Evolutionary conservation across 2,888 invertebrate species (phyloP).

Genomic region (Asteroscopus sphinx): DNA sequence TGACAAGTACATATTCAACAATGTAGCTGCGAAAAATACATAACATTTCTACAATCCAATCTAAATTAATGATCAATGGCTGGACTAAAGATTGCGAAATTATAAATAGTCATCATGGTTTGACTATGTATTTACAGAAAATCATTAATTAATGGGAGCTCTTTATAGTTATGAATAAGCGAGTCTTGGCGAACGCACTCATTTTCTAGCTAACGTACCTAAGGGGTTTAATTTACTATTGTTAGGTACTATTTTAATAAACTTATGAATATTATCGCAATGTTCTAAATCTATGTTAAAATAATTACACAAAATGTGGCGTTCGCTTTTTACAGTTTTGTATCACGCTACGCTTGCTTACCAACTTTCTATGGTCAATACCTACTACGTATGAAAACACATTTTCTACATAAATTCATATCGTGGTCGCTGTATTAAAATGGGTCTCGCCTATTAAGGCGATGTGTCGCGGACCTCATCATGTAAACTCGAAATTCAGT

Average conservation of each 20-base stretch:
- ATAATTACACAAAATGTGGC: constrained; percentile 61
- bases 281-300: constrained; percentile 62
- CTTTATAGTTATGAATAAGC: no score
- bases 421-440: constrained; percentile 53
- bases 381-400: constrained; percentile 31
- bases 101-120: no score
- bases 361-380: constrained; percentile 49
- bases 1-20: no score
- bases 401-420: constrained; percentile 52
- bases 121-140: no score
- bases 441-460: constrained; percentile 68
- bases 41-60: no score
- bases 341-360: constrained; percentile 52
- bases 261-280: constrained; percentile 68
- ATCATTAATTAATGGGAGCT: no score
- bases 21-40: no score
- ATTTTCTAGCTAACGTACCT: constrained; percentile 21
- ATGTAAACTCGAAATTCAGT: constrained; percentile 72
- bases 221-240: constrained; percentile 47
- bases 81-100: no score
- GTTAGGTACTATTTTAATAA: constrained; percentile 64
- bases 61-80: no score
- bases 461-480: constrained; percentile 66
- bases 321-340: constrained; percentile 50
- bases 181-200: constrained; percentile 19